Conservation (phyloP, 2,888 invertebrate species). For the Chalcis sispes region DNA sequence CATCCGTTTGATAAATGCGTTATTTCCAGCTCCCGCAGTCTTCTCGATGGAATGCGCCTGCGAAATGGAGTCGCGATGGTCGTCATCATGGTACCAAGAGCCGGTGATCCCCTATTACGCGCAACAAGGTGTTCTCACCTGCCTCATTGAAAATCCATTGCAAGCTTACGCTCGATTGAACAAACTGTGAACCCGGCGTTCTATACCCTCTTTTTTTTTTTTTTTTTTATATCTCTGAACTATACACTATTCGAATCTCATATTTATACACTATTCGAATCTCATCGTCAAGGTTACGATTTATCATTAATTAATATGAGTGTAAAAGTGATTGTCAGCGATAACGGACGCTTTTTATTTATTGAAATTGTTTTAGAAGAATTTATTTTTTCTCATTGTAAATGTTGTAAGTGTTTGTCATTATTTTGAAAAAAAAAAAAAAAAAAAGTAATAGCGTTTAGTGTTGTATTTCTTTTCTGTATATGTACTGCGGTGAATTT, state of each 20-base stretch:
- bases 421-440: no score
- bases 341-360: conserved; percentile 45
- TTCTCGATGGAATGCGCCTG: conserved; percentile 73
- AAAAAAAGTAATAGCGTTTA: no score
- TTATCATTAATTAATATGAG: no score
- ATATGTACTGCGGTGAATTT: no score
- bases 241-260: not conserved
- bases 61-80: conserved; percentile 72
- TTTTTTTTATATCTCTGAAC: no score
- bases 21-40: conserved; percentile 62
- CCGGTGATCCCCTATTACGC: conserved; percentile 66
- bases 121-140: conserved; percentile 63
- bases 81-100: conserved; percentile 65
- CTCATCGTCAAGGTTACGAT: not conserved
- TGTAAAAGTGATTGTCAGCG: conserved; percentile 3
- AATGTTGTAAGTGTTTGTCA: no score
- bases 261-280: no score
- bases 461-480: no score
- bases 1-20: no score
- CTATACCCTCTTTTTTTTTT: no score
- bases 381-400: not conserved
- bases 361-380: no score
- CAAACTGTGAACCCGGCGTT: conserved; percentile 26
- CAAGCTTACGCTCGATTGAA: conserved; percentile 62
- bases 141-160: conserved; percentile 68